Evolutionary conservation across 2,888 invertebrate genomes (phyloP).

Genomic region (Lacanobia wlatinum): DNA sequence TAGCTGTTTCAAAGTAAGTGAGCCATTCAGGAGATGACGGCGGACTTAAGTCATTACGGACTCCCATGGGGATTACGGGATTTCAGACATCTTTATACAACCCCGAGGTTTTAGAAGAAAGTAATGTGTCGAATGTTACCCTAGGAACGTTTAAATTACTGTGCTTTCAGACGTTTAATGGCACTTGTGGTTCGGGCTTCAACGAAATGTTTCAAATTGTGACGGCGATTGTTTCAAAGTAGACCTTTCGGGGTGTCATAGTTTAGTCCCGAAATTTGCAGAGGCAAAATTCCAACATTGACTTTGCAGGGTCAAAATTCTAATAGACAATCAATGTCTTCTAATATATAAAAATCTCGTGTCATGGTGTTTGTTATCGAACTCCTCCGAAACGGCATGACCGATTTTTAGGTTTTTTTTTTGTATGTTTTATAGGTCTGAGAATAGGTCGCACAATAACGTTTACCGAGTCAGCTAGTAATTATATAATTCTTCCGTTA

Average conservation of each 20-base stretch:
- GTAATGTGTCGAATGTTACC: conserved; percentile 30
- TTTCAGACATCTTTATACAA: conserved; percentile 23
- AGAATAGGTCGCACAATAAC: too few species aligned
- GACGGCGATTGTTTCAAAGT: background rate
- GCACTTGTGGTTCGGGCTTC: background rate
- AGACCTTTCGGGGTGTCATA: background rate
- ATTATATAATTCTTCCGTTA: too few species aligned
- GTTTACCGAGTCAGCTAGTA: too few species aligned
- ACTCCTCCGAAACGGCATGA: too few species aligned
- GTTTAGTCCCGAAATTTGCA: background rate
- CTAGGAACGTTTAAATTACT: conserved; percentile 8
- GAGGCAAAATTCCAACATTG: conserved; percentile 3
- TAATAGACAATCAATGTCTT: background rate
- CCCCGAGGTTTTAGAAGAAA: conserved; percentile 21
- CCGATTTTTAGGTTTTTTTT: too few species aligned
- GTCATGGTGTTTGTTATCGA: too few species aligned
- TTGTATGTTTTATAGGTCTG: too few species aligned
- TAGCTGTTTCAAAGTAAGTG: conserved; percentile 54
- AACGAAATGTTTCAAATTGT: conserved; percentile 18
- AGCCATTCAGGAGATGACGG: conserved; percentile 44
- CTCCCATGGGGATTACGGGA: conserved; percentile 33
- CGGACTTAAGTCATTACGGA: conserved; percentile 51
- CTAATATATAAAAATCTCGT: too few species aligned
- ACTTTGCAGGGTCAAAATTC: too few species aligned
- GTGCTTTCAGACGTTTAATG: conserved; percentile 1